Percentiles rank a stretch among this genome's conserved stretches.
These are phyloP conservation scores for Bradypodion ventrale DNA, from an alignment of 2,797 vertebrate species.

Conservation along the genomic window DNA sequence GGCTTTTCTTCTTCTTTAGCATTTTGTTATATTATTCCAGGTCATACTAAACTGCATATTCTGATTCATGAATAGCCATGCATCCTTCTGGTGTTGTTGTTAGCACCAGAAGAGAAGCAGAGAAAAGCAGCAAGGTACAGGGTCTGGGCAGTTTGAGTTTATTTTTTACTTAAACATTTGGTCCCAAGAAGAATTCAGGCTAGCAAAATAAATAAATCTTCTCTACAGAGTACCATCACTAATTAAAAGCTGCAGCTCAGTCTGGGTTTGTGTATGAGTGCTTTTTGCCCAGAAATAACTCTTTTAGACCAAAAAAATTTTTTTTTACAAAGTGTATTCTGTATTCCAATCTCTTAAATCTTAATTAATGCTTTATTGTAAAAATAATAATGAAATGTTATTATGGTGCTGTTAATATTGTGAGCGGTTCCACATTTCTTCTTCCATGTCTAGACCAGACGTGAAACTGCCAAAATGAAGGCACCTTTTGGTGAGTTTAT, in stretches of 20 bases:
- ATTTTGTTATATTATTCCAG: neutral
- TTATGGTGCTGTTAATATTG: neutral
- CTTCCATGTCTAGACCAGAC: too few relatives aligned
- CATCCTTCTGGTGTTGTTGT: neutral
- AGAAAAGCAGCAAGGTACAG: too few relatives aligned
- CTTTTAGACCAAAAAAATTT: neutral
- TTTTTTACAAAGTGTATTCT: neutral
- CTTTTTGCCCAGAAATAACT: neutral
- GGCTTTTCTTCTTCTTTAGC: neutral
- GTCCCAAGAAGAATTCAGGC: slow-evolving; percentile 27
- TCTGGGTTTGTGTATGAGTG: neutral
- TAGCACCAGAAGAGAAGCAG: neutral
- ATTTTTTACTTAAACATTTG: neutral
- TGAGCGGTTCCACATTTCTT: too few relatives aligned
- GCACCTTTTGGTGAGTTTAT: too few relatives aligned
- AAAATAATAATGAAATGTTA: neutral
- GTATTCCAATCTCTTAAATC: too few relatives aligned
- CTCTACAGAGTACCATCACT: neutral
- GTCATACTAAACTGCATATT: neutral
- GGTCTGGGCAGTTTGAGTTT: too few relatives aligned
- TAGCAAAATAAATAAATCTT: slow-evolving; percentile 21
- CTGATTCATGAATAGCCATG: neutral
- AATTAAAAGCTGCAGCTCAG: slow-evolving; percentile 16
- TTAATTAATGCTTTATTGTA: neutral
- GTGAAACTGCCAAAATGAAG: too few relatives aligned